A percentile compares a stretch with the other conserved stretches of the same genome.
phyloP scores from a whole-genome alignment of 1,140 invertebrate species.

The Brachionus rotundiformis region DNA sequence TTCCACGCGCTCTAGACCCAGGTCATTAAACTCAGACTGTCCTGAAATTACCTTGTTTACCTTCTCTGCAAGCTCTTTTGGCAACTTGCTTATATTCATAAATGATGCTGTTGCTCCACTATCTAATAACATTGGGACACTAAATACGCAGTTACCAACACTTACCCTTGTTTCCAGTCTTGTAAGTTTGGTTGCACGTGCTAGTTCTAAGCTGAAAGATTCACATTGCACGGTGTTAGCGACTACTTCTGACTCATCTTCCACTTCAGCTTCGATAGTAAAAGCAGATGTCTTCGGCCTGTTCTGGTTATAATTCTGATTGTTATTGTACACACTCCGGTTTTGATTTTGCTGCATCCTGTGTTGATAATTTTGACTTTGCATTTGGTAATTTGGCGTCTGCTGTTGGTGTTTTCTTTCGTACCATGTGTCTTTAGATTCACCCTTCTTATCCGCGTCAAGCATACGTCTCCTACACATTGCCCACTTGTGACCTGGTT shows the following conservation, averaged over 20 bases:
- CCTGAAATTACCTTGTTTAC: background rate
- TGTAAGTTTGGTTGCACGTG: background rate
- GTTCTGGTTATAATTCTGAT: background rate
- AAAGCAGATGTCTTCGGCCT: conserved; percentile 8
- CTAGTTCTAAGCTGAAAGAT: background rate
- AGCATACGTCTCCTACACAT: background rate
- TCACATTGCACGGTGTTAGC: background rate
- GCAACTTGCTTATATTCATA: background rate
- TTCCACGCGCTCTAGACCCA: background rate
- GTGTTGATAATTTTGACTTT: background rate
- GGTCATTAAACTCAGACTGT: background rate
- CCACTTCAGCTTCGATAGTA: background rate
- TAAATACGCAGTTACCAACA: background rate
- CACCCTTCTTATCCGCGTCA: background rate
- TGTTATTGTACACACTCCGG: background rate
- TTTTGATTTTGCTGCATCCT: background rate
- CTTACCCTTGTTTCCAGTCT: background rate
- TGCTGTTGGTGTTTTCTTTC: background rate
- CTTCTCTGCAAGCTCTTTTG: background rate
- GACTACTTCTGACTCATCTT: background rate
- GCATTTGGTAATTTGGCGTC: conserved; percentile 10
- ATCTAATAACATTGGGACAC: background rate
- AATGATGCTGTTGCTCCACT: conserved; percentile 5
- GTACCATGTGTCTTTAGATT: background rate
- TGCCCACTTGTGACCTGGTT: conserved; percentile 22